Evolutionary conservation across 2,888 invertebrate genomes (phyloP).

Genomic region (Aproaerema taeniolella): DNA sequence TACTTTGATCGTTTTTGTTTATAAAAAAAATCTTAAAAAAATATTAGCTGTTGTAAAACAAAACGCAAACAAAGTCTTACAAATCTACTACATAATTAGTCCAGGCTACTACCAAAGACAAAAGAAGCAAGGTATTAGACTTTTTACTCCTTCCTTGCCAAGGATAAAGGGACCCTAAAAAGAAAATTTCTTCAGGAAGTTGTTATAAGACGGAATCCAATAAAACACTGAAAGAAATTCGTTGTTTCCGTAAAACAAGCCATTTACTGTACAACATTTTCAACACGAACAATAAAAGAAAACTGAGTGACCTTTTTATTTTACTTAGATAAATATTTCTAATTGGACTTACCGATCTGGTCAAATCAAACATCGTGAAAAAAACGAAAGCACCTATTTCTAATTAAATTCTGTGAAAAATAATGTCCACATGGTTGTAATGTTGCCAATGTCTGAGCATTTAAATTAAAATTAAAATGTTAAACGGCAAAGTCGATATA

Average conservation of each 20-base stretch:
- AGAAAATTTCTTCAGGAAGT: conserved; percentile 48
- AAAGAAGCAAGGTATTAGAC: neutral
- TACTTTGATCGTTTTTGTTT: neutral
- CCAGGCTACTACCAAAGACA: neutral
- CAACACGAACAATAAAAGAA: conserved; percentile 40
- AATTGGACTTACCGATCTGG: too few species aligned
- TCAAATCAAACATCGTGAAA: too few species aligned
- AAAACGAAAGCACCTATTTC: too few species aligned
- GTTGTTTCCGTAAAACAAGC: conserved; percentile 54
- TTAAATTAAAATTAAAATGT: too few species aligned
- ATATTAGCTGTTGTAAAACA: neutral
- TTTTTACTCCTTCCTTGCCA: conserved; percentile 28
- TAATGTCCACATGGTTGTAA: too few species aligned
- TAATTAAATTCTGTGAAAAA: too few species aligned
- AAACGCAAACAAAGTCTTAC: neutral
- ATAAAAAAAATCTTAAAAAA: neutral
- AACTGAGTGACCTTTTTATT: neutral
- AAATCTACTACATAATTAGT: too few species aligned
- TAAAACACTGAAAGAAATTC: conserved; percentile 55
- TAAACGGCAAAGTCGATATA: too few species aligned
- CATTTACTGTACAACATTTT: conserved; percentile 59
- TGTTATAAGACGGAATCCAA: conserved; percentile 57
- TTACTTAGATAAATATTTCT: too few species aligned
- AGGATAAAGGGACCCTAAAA: conserved; percentile 26
- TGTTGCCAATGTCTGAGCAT: too few species aligned